Conservation (phyloP, 2,113 vertebrate species). For the Podocnemis expansa region DNA sequence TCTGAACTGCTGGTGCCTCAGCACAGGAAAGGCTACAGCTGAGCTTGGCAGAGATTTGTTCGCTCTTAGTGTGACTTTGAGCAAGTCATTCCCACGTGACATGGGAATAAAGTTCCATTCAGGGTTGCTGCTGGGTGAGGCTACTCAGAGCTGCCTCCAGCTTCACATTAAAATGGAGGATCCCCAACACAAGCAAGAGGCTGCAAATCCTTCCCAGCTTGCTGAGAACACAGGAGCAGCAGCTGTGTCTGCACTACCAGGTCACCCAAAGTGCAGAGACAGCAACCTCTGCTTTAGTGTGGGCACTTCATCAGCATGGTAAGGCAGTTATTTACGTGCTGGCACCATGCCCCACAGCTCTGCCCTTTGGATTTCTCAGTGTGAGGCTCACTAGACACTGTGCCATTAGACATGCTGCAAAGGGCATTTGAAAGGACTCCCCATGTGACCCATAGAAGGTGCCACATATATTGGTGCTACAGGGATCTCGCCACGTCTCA, state of each 20-base stretch:
- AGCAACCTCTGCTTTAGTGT: accelerated
- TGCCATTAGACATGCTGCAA: accelerated
- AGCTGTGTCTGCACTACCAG: background rate
- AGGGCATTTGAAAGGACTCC: background rate
- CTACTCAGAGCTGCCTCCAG: accelerated
- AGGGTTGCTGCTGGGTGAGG: background rate
- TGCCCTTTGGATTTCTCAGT: background rate
- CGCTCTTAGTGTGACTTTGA: background rate
- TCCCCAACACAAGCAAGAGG: background rate
- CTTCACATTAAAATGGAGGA: background rate
- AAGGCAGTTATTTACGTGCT: accelerated
- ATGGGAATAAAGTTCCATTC: background rate
- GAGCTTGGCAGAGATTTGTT: background rate
- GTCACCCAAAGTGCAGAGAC: no score
- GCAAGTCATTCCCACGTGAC: background rate
- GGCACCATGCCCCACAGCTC: background rate
- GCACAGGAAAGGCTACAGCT: background rate
- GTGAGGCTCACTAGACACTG: background rate
- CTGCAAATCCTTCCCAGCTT: background rate
- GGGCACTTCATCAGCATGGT: background rate
- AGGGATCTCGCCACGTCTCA: background rate
- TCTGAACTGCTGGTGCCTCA: background rate
- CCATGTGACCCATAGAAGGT: background rate
- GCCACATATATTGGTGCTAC: background rate
- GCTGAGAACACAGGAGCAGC: background rate